Conservation (phyloP, 2,888 invertebrate species). For the Julus scanicus region DNA sequence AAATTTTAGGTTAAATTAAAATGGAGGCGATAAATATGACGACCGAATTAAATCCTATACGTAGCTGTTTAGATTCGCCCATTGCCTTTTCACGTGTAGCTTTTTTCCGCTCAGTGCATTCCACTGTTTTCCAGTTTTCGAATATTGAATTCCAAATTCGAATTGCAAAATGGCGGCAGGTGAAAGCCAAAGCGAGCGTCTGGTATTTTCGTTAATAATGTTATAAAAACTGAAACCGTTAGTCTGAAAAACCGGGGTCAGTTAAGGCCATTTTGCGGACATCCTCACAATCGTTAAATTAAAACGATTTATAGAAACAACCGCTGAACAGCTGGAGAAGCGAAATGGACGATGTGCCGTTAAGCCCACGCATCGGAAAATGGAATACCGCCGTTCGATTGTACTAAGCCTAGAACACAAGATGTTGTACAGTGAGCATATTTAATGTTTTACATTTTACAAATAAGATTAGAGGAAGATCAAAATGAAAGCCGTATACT, state of each 20-base stretch:
- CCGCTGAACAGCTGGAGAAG: constrained; percentile 15
- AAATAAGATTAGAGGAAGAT: too few species aligned
- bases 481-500: too few species aligned
- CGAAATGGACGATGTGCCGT: not conserved
- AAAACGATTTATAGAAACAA: not conserved
- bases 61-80: not conserved
- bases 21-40: not conserved
- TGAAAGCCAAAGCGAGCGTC: not conserved
- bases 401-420: not conserved
- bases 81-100: not conserved
- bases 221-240: not conserved
- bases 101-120: not conserved
- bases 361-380: not conserved
- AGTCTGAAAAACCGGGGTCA: not conserved
- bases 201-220: not conserved
- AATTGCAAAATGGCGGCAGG: constrained; percentile 31
- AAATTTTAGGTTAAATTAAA: too few species aligned
- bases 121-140: not conserved
- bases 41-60: not conserved
- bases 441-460: not conserved
- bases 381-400: not conserved
- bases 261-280: not conserved
- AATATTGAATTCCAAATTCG: constrained; percentile 9
- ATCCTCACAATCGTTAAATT: not conserved
- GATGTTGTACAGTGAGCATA: not conserved